Conservation (phyloP, 2,888 invertebrate species). For the Laspeyria flexula region DNA sequence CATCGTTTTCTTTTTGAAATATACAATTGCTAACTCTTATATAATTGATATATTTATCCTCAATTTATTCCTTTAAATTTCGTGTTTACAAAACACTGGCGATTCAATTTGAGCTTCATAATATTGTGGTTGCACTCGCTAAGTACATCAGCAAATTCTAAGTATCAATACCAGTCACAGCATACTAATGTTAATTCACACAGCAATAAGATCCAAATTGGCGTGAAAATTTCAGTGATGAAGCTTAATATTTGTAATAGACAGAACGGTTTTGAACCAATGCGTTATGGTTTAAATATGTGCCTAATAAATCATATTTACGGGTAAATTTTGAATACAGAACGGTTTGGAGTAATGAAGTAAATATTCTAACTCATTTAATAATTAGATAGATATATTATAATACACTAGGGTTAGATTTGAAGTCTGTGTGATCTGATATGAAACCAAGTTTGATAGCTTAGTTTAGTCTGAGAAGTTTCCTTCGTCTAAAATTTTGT, state of each 20-base stretch:
- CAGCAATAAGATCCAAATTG: constrained; percentile 10
- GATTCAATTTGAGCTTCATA: constrained; percentile 35
- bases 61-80: constrained; percentile 3
- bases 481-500: not conserved
- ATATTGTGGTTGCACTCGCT: constrained; percentile 29
- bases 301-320: constrained; percentile 42
- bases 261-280: constrained; percentile 25
- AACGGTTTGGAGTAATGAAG: constrained; percentile 26
- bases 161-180: constrained; percentile 12
- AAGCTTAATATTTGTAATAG: constrained; percentile 34
- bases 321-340: constrained; percentile 19
- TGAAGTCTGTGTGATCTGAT: constrained; percentile 18
- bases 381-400: constrained; percentile 21
- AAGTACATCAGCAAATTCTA: constrained; percentile 24
- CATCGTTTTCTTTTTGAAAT: too few relatives aligned
- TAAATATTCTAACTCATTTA: constrained; percentile 18
- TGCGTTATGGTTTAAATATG: constrained; percentile 30
- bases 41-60: too few relatives aligned
- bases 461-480: not conserved
- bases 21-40: too few relatives aligned
- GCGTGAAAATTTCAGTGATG: constrained; percentile 3
- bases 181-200: constrained; percentile 19
- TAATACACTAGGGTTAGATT: constrained; percentile 13
- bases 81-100: constrained; percentile 23
- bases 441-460: constrained; percentile 15